Conservation (phyloP, 2,888 invertebrate species). For the Luffia ferchaultella region DNA sequence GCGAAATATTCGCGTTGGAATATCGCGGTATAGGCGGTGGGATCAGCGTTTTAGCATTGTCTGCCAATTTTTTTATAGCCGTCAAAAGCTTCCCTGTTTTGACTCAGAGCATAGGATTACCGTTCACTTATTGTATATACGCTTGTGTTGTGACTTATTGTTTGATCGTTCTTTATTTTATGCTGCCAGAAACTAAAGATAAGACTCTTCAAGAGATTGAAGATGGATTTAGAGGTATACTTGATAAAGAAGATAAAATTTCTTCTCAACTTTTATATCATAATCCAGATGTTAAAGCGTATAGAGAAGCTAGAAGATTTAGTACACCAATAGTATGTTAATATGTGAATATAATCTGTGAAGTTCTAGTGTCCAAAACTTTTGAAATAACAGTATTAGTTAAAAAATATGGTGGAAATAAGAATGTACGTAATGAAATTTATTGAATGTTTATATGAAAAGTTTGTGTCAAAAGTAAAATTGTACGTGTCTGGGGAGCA, state of each 20-base stretch:
- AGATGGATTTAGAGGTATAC: conserved; percentile 46
- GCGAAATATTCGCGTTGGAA: conserved; percentile 72
- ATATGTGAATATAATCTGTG: too few species aligned
- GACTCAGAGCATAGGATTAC: conserved; percentile 52
- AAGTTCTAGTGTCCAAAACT: too few species aligned
- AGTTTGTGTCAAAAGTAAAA: too few species aligned
- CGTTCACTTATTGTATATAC: conserved; percentile 69
- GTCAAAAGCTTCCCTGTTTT: conserved; percentile 72
- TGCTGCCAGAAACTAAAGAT: conserved; percentile 74
- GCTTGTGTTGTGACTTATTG: conserved; percentile 59
- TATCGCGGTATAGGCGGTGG: conserved; percentile 72
- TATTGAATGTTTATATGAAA: too few species aligned
- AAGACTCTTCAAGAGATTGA: conserved; percentile 73
- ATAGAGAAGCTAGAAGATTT: conserved; percentile 20
- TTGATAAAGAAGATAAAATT: conserved; percentile 18
- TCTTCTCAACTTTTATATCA: conserved; percentile 27
- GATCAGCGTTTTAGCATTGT: conserved; percentile 67
- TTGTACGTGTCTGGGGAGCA: too few species aligned
- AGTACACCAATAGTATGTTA: conserved; percentile 50
- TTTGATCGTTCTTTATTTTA: conserved; percentile 60
- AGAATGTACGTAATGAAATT: too few species aligned
- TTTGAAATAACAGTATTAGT: too few species aligned
- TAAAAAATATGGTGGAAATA: too few species aligned
- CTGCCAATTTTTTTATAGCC: conserved; percentile 70
- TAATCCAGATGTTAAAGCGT: not conserved